Evolutionary conservation across 2,113 vertebrate genomes (phyloP), one percentile per base, ranked within the genome.

Genomic region (Zosterops borbonicus): DNA sequence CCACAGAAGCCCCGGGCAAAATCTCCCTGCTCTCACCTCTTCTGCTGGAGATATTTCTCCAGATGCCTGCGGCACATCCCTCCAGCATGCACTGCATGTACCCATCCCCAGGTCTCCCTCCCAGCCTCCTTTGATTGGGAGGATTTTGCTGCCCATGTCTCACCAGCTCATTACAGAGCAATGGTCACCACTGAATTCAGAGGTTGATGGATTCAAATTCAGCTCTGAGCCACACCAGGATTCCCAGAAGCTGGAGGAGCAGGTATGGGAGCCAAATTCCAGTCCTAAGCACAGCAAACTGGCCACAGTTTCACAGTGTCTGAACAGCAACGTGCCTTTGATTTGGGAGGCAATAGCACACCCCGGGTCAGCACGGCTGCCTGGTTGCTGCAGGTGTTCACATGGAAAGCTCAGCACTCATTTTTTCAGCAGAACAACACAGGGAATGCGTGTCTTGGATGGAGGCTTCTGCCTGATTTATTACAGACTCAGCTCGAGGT

Each of bases 401-500:
- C 29, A 83, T 78, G 79, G 73, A 93, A 86, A 86, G 92, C 52
- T 14, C 12, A 24, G 73, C 9, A 0, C 47, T 75, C 71, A 11
- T 90, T 91, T 90, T 90, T 47, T 71, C 87, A 77, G 89, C 70
- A 35, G 19, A 86, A 68, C 79, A 68, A 56, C 10, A 15, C 8
- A 1, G 76, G 76, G 47, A 49, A 52, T 93, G 73, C 41, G 2
- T 96, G 95, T 64, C 92, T 95, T 94, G 95, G 94, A 92, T 25
- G 52, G 76, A 92, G 73, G 88, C 88, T 89, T 82, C 78, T 71
- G 92, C 64, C 80, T 97, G 94, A 94, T 96, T 94, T 84, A 92
- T 92, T 56, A 60, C 73, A 88, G 92, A 13, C 44, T 68, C 64
- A 33, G 92, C 90, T 87, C 42, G 70, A 78, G 88, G 92, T 96